Evolutionary conservation across 2,888 invertebrate species (phyloP).

Genomic region (Nezara viridula): DNA sequence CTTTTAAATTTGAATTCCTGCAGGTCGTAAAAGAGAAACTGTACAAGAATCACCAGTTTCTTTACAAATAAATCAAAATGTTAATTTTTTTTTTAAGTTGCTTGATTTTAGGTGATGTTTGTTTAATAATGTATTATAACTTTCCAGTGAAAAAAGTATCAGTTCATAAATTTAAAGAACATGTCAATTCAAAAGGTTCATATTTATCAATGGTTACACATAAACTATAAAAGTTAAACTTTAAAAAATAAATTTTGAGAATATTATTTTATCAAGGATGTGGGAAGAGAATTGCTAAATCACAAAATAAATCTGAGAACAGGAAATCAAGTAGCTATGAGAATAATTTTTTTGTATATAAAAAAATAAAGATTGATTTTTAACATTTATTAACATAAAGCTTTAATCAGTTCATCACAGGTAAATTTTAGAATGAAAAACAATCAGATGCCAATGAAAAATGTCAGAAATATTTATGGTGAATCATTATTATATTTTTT

Average conservation of each 20-base stretch:
- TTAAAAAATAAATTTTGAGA: neutral
- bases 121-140: neutral
- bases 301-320: too few species aligned
- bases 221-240: neutral
- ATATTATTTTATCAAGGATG: neutral
- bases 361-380: too few species aligned
- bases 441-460: neutral
- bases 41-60: neutral
- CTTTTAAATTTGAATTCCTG: neutral
- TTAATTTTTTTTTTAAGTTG: neutral
- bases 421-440: neutral
- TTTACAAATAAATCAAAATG: neutral
- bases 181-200: neutral
- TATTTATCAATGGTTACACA: neutral
- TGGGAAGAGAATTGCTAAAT: too few species aligned
- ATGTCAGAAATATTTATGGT: too few species aligned
- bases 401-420: neutral
- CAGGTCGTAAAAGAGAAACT: neutral
- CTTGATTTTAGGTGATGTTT: neutral
- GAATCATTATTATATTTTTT: neutral
- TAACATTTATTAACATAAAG: neutral
- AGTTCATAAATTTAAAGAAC: neutral
- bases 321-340: too few species aligned
- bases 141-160: too few species aligned
- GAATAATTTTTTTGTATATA: too few species aligned